Base-by-base conservation (phyloP, 2,888 invertebrate genomes). In the Oeneis ivallda region DNA sequence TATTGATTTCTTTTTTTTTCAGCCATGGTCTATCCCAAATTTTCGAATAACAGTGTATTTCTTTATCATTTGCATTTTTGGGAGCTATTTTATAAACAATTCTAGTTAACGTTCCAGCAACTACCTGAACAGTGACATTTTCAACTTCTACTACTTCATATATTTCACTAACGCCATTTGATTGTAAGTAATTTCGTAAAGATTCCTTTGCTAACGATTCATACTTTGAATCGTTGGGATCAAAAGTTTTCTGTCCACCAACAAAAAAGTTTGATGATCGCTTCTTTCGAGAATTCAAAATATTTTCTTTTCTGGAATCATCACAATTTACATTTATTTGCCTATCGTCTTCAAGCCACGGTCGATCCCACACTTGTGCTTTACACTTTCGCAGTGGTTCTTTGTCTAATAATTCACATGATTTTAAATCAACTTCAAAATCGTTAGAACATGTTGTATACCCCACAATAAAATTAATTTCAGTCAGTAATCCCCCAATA, bases 381-480 rank as follows among this genome's bases (percentile, higher is more conserved):
- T 76, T 76, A 70, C 89, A 91, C 54, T 71, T 74, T 52, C 82
- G 78, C 19, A 85, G 56, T 34, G 77, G 77, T 75, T 84, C 81
- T 54, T 77, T 77, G 64, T 78, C 72, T 62, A 85, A 69, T 37
- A 88, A 68, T 66, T 81, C 74, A 70, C 90, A 89, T 60, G 70
- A 72, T 32, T 75, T 75, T 15, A 75, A 65, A 65, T 79, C 74
- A 49, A 73, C 74, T 43, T 75, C 73, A 41, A 74, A 75, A 71
- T 80, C 79, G 72, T 89, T 92, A 9, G 81, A 75, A 72, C 94
- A 94, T 64, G 87, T 86, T 2, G 93, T 93, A 50, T 91, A 87
- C 13, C 93, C 93, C 10, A 95, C 82, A 71, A 92, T 86, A 59
- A 93, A 93, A 71, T 92, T 91, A 53, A 96, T 92, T 76, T 90